These are phyloP conservation scores for Pseudobourletiella spinata DNA, from an alignment of 1,140 invertebrate species.

Conservation along the genomic window DNA sequence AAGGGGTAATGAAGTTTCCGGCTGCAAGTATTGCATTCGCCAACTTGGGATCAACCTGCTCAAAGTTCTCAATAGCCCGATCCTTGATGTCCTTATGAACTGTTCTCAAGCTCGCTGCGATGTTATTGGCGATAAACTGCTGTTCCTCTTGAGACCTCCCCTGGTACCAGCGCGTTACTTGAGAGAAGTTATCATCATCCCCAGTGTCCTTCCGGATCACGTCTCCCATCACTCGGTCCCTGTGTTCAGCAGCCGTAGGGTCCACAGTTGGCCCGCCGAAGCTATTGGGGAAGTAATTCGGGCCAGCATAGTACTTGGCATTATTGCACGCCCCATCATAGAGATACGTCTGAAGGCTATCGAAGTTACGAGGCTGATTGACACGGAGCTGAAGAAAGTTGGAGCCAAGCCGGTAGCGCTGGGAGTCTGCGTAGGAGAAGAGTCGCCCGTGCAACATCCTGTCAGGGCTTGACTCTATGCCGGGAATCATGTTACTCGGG, in stretches of 20 bases:
- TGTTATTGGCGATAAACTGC: neutral
- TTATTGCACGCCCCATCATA: constrained; percentile 47
- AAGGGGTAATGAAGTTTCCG: too few species aligned
- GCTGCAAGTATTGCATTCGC: too few species aligned
- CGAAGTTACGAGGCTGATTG: constrained; percentile 47
- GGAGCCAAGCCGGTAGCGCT: constrained; percentile 54
- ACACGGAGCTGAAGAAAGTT: constrained; percentile 57
- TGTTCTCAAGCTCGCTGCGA: constrained; percentile 42
- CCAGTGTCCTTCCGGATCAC: neutral
- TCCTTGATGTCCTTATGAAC: constrained; percentile 27
- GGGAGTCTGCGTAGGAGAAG: constrained; percentile 56
- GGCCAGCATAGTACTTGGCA: constrained; percentile 42
- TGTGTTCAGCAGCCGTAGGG: constrained; percentile 9
- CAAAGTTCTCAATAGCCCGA: neutral
- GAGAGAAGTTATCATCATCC: constrained; percentile 10
- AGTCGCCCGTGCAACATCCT: constrained; percentile 57
- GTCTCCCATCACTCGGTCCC: constrained; percentile 20
- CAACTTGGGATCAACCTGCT: neutral
- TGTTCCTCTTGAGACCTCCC: neutral
- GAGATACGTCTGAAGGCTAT: constrained; percentile 47
- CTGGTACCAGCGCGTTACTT: neutral
- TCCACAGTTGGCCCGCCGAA: constrained; percentile 45
- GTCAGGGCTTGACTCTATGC: constrained; percentile 50
- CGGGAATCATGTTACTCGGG: constrained; percentile 50
- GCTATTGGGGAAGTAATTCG: constrained; percentile 57